A percentile compares a stretch with the other conserved stretches of the same genome.
Conservation (phyloP, 2,113 vertebrate genomes). For the Scomber colias region DNA sequence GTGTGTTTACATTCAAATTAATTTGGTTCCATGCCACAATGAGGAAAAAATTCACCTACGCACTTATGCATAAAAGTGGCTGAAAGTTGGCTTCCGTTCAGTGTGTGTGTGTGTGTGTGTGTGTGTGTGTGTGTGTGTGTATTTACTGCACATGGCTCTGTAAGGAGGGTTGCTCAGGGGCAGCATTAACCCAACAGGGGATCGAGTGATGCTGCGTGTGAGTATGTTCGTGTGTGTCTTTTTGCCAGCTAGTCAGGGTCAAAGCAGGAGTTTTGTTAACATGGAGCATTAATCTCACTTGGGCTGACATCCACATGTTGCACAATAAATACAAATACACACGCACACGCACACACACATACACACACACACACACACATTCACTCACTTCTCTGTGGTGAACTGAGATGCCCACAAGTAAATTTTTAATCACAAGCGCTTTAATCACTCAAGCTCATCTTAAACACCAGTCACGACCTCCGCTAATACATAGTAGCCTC, state of each 20-base stretch:
- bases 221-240: background rate
- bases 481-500: background rate
- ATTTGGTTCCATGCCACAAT: constrained; percentile 5
- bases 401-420: constrained; percentile 53
- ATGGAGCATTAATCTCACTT: constrained; percentile 53
- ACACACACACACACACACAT: constrained; percentile 30
- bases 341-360: constrained; percentile 18
- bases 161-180: constrained; percentile 13
- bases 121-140: constrained; percentile 8
- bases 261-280: constrained; percentile 59
- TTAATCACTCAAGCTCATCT: constrained; percentile 55
- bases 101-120: constrained; percentile 7
- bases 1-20: constrained; percentile 17
- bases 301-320: constrained; percentile 32
- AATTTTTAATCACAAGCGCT: constrained; percentile 65
- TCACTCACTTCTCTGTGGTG: constrained; percentile 22
- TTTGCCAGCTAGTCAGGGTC: constrained; percentile 20
- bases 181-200: constrained; percentile 27
- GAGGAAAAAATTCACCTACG: constrained; percentile 38
- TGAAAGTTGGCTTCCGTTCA: constrained; percentile 49
- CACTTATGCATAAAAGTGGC: constrained; percentile 48
- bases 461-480: constrained; percentile 43
- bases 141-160: background rate
- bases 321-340: constrained; percentile 14
- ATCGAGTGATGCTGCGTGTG: constrained; percentile 8